Base-by-base conservation (phyloP, 2,113 vertebrate species). In the Electrona antarctica region DNA sequence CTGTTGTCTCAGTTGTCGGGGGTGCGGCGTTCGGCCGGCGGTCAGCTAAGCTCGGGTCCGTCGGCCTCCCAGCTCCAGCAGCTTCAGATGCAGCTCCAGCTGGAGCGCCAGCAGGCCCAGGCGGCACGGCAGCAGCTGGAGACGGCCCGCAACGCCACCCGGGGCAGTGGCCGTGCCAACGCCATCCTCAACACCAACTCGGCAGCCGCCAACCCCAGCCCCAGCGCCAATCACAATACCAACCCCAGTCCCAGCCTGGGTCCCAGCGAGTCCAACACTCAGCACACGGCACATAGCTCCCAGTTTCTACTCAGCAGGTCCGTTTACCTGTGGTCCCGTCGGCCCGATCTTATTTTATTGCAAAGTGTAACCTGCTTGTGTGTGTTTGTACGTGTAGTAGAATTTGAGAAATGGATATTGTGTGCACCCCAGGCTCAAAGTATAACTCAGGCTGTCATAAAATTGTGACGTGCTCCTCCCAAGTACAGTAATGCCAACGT, bases 301-400 rank as follows among this genome's bases (percentile, higher is more conserved):
- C 98, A 99, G 90, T 99, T 98, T 85, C 95, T 99, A 87, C 96
- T 99, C 90, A 95, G 96, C 91, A 97, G 98, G 98, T 98, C 87
- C 54, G 77, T 65, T 29, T 1, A 4, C 13, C 21, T 33, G 14
- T 45, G 11, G 41, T 7, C 60, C 7, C 60, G 7, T 61, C 28
- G 7, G 8, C 10, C 10, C 13, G 9, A 21, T 28, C 15, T 59
- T 7, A 6, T 41, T 41, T 41, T 41, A 41, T 41, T 33, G 29
- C 29, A 33, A 33, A 33, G 29, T 33, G 4, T 33, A 33, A 33
- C 29, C 29, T 33, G 29, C 29, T 33, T 33, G 33, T 41, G 33
- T 41, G 33, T 2, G 33, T 41, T 41, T 41, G 33, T 41, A 41
- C 5, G 33, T 41, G 33, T 3, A 41, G 33, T 41, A 41, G 3